Base-by-base conservation (phyloP, 2,888 invertebrate genomes). In the Cordilura impudica region DNA sequence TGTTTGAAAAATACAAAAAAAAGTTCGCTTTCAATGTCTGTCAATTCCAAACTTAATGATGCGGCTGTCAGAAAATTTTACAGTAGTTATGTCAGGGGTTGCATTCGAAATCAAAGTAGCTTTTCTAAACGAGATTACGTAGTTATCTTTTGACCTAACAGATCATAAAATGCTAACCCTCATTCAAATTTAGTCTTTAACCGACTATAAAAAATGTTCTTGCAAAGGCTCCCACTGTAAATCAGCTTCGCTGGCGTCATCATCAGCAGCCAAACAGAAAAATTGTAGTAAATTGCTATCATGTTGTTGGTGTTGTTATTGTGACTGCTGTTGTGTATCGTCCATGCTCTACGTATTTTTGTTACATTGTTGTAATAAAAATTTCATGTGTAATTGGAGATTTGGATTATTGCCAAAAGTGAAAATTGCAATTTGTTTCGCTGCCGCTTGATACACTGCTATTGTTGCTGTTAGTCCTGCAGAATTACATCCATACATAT, bases 361-460 rank as follows among this genome's bases (percentile, higher is more conserved):
- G 67, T 63, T 69, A 78, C 67, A 72, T 78, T 78, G 69, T 81
- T 79, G 79, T 76, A 83, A 82, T 82, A 78, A 82, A 83, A 79
- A 83, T 83, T 82, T 81, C 82, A 81, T 81, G 79, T 78, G 82
- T 71, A 78, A 77, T 76, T 76, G 72, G 79, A 80, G 79, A 80
- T 81, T 83, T 83, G 82, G 82, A 79, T 61, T 61, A 63, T 60
- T 80, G 82, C 82, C 82, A 83, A 79, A 80, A 82, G 70, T 76
- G 78, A 78, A 82, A 80, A 81, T 81, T 82, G 82, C 81, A 79
- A 81, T 81, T 79, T 79, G 79, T 74, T 79, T 75, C 58, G 56
- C 49, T 66, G 71, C 66, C 60, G 26, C 67, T 21, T 61, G 60
- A 6, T 18, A 35, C 53, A 54, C n/a, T 53, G 31, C 8, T 70